phyloP scores from a whole-genome alignment of 37 sponge, comb jelly and placozoan species.

The Spongia lamella region DNA sequence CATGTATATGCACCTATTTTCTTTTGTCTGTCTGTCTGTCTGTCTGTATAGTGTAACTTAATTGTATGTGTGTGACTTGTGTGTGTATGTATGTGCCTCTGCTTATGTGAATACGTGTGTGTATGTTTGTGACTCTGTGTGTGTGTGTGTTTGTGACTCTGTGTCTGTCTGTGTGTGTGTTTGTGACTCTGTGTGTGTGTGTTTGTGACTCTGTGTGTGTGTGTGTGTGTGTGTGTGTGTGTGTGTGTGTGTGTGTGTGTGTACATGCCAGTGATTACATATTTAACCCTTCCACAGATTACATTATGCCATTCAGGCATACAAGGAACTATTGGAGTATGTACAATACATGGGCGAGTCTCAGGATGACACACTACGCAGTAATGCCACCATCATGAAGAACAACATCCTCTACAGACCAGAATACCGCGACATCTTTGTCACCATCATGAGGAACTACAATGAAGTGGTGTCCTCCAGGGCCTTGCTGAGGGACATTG shows the following conservation, averaged over 20 bases:
- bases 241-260: not conserved
- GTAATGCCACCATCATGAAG: slow-evolving; percentile 84
- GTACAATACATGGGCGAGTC: slow-evolving; percentile 65
- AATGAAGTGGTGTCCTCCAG: slow-evolving; percentile 38
- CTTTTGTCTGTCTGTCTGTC: too few species aligned
- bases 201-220: too few species aligned
- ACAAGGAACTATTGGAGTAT: slow-evolving; percentile 78
- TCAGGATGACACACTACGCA: slow-evolving; percentile 44
- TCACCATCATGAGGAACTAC: slow-evolving; percentile 71
- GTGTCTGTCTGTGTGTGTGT: too few species aligned
- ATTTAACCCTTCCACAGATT: too few species aligned
- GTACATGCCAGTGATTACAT: too few species aligned
- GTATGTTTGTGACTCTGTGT: too few species aligned
- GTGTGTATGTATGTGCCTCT: too few species aligned
- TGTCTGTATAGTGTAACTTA: too few species aligned
- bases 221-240: slow-evolving; percentile 26
- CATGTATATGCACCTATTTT: too few species aligned
- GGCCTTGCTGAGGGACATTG: slow-evolving; percentile 56
- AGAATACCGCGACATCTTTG: slow-evolving; percentile 87
- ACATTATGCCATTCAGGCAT: slow-evolving; percentile 82
- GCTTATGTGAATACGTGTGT: not conserved
- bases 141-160: too few species aligned
- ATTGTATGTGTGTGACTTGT: not conserved
- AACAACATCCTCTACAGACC: slow-evolving; percentile 89
- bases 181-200: too few species aligned